A percentile compares a stretch with the other conserved stretches of the same genome.
These are phyloP conservation scores for Pseudochaenichthys georgianus DNA, from an alignment of 2,797 vertebrate genomes.

Conservation along the genomic window DNA sequence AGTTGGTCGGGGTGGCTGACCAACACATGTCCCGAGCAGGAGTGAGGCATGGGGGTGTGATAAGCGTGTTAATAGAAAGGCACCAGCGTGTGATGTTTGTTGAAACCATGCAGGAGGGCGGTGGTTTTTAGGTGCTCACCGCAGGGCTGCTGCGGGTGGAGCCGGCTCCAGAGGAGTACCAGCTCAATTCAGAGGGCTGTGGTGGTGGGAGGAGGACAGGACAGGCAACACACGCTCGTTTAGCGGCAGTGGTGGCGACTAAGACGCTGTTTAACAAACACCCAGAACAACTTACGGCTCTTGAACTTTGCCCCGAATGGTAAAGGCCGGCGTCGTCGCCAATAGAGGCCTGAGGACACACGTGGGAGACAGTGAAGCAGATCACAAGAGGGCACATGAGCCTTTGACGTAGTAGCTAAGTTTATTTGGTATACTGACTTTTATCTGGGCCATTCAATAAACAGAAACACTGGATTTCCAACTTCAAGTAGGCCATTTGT, in stretches of 20 bases:
- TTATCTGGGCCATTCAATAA: conserved; percentile 37
- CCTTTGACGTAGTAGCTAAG: conserved; percentile 27
- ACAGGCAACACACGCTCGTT: conserved; percentile 30
- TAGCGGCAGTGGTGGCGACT: conserved; percentile 29
- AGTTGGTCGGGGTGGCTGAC: conserved; percentile 8
- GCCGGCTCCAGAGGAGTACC: conserved; percentile 91
- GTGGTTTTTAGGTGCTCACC: conserved; percentile 86
- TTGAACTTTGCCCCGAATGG: conserved; percentile 85
- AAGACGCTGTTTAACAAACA: conserved; percentile 31
- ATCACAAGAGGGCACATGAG: conserved; percentile 40
- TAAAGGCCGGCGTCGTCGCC: conserved; percentile 84
- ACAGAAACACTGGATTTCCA: conserved; percentile 26
- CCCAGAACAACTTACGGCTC: conserved; percentile 88
- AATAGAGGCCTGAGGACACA: conserved; percentile 88
- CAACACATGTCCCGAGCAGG: neutral
- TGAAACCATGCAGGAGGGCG: conserved; percentile 59
- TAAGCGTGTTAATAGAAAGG: conserved; percentile 37
- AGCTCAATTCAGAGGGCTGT: conserved; percentile 97
- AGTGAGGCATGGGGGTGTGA: neutral
- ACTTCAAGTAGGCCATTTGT: conserved; percentile 23
- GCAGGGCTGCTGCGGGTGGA: conserved; percentile 92
- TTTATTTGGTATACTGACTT: conserved; percentile 18
- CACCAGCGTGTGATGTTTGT: conserved; percentile 44
- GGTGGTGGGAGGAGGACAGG: conserved; percentile 37
- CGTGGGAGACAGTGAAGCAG: conserved; percentile 69